Conservation (phyloP, 2,888 invertebrate genomes). For the Ellobium chinense region DNA sequence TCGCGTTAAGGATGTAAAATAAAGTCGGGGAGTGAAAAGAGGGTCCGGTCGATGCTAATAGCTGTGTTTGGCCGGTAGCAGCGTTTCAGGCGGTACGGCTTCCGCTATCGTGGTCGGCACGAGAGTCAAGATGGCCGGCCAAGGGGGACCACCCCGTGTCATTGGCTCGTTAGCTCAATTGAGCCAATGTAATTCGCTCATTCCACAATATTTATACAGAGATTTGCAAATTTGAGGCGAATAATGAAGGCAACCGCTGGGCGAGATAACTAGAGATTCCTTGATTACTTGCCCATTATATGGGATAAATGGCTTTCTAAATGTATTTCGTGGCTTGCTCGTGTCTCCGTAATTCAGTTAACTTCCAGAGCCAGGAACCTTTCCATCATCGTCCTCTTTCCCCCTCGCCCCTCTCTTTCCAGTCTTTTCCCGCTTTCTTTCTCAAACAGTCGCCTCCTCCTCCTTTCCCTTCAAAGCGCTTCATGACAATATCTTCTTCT, state of each 20-base stretch:
- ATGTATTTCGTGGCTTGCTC: slow-evolving; percentile 34
- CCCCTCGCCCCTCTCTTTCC: neutral
- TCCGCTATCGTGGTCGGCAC: neutral
- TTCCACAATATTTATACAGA: slow-evolving; percentile 57
- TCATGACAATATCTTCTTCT: too few relatives aligned
- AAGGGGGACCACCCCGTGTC: slow-evolving; percentile 42
- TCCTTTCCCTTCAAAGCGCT: too few relatives aligned
- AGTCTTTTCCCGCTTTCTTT: neutral
- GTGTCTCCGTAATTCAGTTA: neutral
- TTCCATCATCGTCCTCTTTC: neutral
- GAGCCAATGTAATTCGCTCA: slow-evolving; percentile 54
- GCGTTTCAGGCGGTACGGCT: neutral
- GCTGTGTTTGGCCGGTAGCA: slow-evolving; percentile 25
- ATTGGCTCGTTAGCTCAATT: slow-evolving; percentile 56
- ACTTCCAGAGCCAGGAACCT: neutral
- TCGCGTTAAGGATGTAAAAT: slow-evolving; percentile 24
- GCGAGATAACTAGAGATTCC: slow-evolving; percentile 48
- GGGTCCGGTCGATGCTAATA: slow-evolving; percentile 13
- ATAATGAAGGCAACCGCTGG: slow-evolving; percentile 46
- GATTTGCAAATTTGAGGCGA: slow-evolving; percentile 56
- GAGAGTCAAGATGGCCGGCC: slow-evolving; percentile 14
- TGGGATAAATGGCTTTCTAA: slow-evolving; percentile 51
- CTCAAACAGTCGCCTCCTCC: too few relatives aligned
- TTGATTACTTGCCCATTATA: slow-evolving; percentile 46
- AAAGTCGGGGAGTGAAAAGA: neutral